Conservation (phyloP, 2,113 vertebrate species). For the Ibidorhyncha struthersii region DNA sequence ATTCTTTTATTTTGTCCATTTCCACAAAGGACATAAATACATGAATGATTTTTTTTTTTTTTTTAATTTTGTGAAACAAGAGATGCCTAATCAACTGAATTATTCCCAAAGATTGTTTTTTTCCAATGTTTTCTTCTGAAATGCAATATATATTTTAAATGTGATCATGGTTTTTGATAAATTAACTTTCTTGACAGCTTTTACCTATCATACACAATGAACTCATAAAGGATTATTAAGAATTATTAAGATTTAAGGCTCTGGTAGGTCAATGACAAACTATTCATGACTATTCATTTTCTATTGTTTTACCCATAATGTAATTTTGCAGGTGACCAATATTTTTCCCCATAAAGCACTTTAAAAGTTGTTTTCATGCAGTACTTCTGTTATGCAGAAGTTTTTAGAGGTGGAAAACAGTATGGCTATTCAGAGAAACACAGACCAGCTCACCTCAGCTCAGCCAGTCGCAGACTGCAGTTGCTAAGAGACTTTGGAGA, state of each 20-base stretch:
- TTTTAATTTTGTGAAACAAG: background rate
- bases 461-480: background rate
- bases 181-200: background rate
- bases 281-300: background rate
- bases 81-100: background rate
- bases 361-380: background rate
- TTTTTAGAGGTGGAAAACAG: background rate
- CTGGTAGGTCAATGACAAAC: background rate
- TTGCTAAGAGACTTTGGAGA: background rate
- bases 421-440: background rate
- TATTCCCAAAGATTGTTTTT: background rate
- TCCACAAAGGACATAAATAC: background rate
- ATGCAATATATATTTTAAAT: background rate
- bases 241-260: background rate
- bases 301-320: background rate
- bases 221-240: background rate
- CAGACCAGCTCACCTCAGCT: background rate
- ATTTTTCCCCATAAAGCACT: background rate
- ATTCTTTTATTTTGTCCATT: background rate
- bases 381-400: background rate
- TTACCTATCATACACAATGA: background rate
- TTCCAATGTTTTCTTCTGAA: background rate
- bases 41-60: background rate
- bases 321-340: background rate
- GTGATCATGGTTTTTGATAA: background rate